Conservation (phyloP, 2,113 vertebrate species). For the Stictonetta naevosa region DNA sequence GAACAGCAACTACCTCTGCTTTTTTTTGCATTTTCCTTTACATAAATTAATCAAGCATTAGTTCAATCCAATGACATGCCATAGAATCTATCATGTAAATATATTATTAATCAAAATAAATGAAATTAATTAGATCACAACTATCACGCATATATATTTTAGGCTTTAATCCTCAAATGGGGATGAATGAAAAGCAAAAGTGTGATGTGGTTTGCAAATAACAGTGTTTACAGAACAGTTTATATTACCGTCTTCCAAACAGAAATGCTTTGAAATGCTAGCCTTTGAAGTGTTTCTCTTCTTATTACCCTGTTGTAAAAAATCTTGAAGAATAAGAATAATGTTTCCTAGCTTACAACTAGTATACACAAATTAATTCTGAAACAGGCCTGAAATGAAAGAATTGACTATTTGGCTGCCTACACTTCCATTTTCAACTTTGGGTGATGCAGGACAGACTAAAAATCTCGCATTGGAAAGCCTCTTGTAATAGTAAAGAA, state of each 20-base stretch:
- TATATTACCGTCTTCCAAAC: background rate
- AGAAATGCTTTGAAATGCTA: background rate
- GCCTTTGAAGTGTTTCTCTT: background rate
- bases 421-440: background rate
- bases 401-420: background rate
- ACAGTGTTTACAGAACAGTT: background rate
- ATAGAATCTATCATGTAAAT: background rate
- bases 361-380: background rate
- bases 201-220: background rate
- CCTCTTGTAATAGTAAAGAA: rapidly evolving
- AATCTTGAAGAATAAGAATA: background rate
- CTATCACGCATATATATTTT: rapidly evolving
- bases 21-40: background rate
- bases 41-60: background rate
- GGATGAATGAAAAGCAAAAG: background rate
- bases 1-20: background rate
- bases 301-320: background rate
- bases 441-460: background rate
- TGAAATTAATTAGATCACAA: background rate
- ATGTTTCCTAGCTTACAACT: background rate
- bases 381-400: background rate
- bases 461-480: background rate
- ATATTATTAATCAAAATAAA: background rate
- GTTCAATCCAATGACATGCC: background rate
- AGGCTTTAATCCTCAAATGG: background rate